A percentile compares a stretch with the other conserved stretches of the same genome.
Conservation (phyloP, 2,888 invertebrate genomes). For the Orthosia gracilis region DNA sequence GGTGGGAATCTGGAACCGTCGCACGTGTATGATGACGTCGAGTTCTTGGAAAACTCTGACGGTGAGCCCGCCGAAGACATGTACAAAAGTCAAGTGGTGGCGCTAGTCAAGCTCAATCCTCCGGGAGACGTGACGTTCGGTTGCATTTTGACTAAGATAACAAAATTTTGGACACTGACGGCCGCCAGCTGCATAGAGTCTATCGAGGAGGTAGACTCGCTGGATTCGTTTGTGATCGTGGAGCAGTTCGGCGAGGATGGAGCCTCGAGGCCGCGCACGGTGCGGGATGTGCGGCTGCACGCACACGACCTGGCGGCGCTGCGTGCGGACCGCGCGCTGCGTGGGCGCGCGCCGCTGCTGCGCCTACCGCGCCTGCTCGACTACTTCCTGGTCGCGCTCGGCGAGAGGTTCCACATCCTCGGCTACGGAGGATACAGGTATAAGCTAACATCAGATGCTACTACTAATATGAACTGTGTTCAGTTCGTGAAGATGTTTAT, state of each 20-base stretch:
- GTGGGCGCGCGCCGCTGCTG: conserved; percentile 37
- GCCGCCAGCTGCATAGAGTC: conserved; percentile 85
- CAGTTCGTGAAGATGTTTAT: background rate
- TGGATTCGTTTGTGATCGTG: conserved; percentile 82
- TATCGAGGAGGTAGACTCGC: conserved; percentile 81
- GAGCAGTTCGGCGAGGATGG: conserved; percentile 71
- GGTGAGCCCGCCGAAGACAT: conserved; percentile 54
- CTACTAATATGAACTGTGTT: too few relatives aligned
- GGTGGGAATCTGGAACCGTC: conserved; percentile 10
- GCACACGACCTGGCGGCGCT: conserved; percentile 82
- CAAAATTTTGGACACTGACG: conserved; percentile 79
- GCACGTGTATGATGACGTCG: conserved; percentile 36
- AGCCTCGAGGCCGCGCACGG: conserved; percentile 68
- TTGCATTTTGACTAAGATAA: conserved; percentile 81
- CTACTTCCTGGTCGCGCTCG: conserved; percentile 76
- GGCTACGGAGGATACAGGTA: conserved; percentile 83
- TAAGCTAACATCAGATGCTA: background rate
- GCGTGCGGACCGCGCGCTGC: conserved; percentile 71
- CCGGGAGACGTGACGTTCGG: conserved; percentile 78
- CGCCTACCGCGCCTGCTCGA: conserved; percentile 74
- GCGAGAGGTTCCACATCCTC: conserved; percentile 78
- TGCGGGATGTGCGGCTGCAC: conserved; percentile 79
- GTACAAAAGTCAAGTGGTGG: conserved; percentile 70
- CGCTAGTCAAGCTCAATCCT: conserved; percentile 79
- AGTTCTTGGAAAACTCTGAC: conserved; percentile 61